These are phyloP conservation scores for Papilio elwesi DNA, from an alignment of 2,888 invertebrate genomes.

Conservation along the genomic window DNA sequence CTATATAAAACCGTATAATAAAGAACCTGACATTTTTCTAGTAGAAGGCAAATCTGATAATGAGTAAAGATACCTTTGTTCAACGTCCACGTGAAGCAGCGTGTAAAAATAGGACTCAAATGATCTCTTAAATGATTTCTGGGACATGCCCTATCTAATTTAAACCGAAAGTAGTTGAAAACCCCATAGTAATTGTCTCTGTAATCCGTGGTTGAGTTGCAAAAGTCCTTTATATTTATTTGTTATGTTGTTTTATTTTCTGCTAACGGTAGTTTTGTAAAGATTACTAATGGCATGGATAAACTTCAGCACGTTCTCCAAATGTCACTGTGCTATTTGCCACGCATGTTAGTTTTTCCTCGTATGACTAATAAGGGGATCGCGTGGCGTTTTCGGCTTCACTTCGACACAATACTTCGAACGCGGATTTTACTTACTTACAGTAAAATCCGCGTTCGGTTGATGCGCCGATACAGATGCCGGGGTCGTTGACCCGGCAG, in stretches of 20 bases:
- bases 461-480: conserved; percentile 28
- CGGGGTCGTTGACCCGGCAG: conserved; percentile 27
- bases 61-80: too few relatives aligned
- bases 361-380: conserved; percentile 26
- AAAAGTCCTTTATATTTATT: not conserved
- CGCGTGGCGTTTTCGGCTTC: conserved; percentile 31
- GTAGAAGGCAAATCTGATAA: too few relatives aligned
- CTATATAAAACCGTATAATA: too few relatives aligned
- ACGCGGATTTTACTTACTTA: too few relatives aligned
- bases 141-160: not conserved
- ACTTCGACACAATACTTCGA: not conserved
- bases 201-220: not conserved
- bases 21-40: too few relatives aligned
- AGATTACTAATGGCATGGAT: conserved; percentile 4
- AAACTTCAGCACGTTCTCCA: conserved; percentile 8
- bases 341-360: conserved; percentile 13
- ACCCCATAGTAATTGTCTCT: not conserved
- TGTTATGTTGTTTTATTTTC: not conserved
- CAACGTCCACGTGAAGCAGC: too few relatives aligned
- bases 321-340: conserved; percentile 3
- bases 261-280: conserved; percentile 4
- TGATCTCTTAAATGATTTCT: too few relatives aligned
- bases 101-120: too few relatives aligned
- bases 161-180: conserved; percentile 4
- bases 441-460: conserved; percentile 44